phyloP scores from a whole-genome alignment of 2,888 invertebrate species.

The Harpalus rubripes region DNA sequence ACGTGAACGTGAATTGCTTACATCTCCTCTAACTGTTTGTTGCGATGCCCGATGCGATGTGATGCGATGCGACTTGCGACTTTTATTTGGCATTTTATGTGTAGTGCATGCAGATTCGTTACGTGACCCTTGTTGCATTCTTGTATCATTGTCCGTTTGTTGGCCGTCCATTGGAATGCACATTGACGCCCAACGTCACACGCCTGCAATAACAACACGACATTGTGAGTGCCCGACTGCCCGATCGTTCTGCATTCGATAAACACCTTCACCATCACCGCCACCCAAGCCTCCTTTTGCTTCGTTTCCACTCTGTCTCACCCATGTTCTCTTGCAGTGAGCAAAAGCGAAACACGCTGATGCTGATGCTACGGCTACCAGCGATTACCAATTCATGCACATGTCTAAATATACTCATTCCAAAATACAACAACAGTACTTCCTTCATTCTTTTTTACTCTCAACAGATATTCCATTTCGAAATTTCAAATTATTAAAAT shows the following conservation, averaged over 20 bases:
- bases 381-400: slow-evolving; percentile 39
- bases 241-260: slow-evolving; percentile 65
- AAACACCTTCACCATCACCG: slow-evolving; percentile 57
- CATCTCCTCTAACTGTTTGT: slow-evolving; percentile 54
- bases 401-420: slow-evolving; percentile 52
- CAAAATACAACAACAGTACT: slow-evolving; percentile 36
- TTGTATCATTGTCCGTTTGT: slow-evolving; percentile 67
- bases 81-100: slow-evolving; percentile 67
- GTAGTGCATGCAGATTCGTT: slow-evolving; percentile 66
- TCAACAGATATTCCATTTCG: slow-evolving; percentile 12
- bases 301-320: slow-evolving; percentile 61
- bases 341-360: slow-evolving; percentile 19
- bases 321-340: slow-evolving; percentile 33
- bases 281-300: slow-evolving; percentile 57
- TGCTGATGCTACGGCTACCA: background rate
- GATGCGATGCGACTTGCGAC: slow-evolving; percentile 57
- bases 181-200: slow-evolving; percentile 64
- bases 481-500: background rate
- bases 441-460: slow-evolving; percentile 36
- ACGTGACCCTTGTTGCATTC: slow-evolving; percentile 67
- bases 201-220: slow-evolving; percentile 66
- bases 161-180: slow-evolving; percentile 66
- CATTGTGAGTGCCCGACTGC: slow-evolving; percentile 39
- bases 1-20: slow-evolving; percentile 24
- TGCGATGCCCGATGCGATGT: slow-evolving; percentile 55